A percentile compares a stretch with the other conserved stretches of the same genome.
Conservation (phyloP, 2,888 invertebrate genomes). For the Pristionchus maxplancki region DNA sequence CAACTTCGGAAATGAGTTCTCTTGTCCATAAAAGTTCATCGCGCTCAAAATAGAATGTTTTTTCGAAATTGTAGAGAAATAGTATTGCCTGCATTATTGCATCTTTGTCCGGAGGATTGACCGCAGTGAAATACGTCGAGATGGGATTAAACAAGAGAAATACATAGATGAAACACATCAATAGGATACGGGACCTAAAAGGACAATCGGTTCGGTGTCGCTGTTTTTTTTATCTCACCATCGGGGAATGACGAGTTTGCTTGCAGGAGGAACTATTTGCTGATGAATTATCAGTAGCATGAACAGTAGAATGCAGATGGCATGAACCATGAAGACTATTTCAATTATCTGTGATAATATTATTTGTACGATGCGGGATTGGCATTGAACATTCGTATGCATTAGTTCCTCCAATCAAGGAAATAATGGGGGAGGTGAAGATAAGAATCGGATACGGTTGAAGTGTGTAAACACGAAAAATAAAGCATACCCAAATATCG, state of each 20-base stretch:
- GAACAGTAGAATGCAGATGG: background rate
- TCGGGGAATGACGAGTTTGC: background rate
- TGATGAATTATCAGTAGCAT: background rate
- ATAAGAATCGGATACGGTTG: background rate
- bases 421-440: no score
- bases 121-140: background rate
- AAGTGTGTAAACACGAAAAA: background rate
- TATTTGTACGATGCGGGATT: background rate
- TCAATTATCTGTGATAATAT: background rate
- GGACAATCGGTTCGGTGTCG: no score
- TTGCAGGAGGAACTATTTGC: background rate
- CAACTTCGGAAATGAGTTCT: background rate
- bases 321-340: background rate
- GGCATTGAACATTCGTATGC: background rate
- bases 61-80: background rate
- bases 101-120: background rate
- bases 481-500: background rate
- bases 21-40: background rate
- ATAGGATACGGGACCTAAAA: background rate
- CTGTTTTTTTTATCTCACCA: background rate
- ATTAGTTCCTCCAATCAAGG: background rate
- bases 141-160: background rate
- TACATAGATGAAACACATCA: background rate
- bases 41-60: background rate
- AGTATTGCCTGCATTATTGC: background rate